These are phyloP conservation scores for Schizothorax lantsangensis DNA, from an alignment of 2,797 vertebrate genomes.

Conservation along the genomic window DNA sequence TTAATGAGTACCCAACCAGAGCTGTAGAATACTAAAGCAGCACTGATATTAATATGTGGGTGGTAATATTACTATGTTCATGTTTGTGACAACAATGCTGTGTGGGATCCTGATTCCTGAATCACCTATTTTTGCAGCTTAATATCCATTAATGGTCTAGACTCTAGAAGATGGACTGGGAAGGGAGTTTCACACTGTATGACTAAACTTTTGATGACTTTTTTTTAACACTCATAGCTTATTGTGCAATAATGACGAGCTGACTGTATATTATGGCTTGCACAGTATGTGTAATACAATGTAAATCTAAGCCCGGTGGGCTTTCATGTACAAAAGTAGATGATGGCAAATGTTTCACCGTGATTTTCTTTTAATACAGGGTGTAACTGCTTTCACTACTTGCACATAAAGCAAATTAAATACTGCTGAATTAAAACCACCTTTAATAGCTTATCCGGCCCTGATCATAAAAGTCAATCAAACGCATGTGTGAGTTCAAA, in stretches of 20 bases:
- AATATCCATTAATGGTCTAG: neutral
- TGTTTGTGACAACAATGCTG: neutral
- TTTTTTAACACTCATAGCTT: neutral
- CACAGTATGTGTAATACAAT: neutral
- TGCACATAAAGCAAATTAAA: conserved; percentile 52
- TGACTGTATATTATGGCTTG: neutral
- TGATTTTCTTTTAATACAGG: conserved; percentile 31
- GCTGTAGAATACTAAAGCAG: neutral
- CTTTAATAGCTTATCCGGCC: conserved; percentile 31
- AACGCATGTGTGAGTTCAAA: conserved; percentile 50
- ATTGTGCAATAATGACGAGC: neutral
- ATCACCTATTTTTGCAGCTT: neutral
- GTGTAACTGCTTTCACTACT: conserved; percentile 37
- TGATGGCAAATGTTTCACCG: neutral
- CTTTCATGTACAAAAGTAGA: neutral
- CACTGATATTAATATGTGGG: neutral
- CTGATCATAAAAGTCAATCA: conserved; percentile 48
- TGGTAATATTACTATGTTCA: neutral
- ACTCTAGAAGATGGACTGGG: neutral
- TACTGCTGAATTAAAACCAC: conserved; percentile 47
- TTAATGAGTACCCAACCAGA: neutral
- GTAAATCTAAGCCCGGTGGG: conserved; percentile 14
- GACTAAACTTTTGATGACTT: neutral
- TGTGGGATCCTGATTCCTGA: neutral
- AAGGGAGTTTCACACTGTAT: neutral